Evolutionary conservation across 2,888 invertebrate genomes (phyloP).

Genomic region (Homarus gammarus): DNA sequence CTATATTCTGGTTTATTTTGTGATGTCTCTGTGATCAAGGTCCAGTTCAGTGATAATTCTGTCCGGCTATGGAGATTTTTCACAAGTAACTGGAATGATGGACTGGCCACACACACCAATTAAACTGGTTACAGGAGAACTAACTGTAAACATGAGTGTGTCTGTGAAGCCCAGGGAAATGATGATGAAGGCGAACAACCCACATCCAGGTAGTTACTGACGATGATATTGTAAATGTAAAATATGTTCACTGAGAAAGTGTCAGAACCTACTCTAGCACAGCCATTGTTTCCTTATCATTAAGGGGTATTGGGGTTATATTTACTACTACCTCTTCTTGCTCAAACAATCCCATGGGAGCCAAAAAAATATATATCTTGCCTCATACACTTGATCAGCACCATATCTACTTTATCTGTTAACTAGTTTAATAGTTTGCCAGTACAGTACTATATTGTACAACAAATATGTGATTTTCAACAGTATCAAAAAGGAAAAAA

Average conservation of each 20-base stretch:
- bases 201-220: neutral
- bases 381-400: neutral
- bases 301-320: neutral
- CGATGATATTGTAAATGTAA: too few relatives aligned
- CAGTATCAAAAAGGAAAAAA: too few relatives aligned
- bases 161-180: too few relatives aligned
- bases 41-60: too few relatives aligned
- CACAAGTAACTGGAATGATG: too few relatives aligned
- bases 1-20: too few relatives aligned
- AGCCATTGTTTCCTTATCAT: slow-evolving; percentile 4
- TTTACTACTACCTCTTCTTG: neutral
- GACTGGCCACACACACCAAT: too few relatives aligned
- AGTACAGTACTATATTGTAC: neutral
- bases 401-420: neutral
- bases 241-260: neutral
- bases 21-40: too few relatives aligned
- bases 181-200: neutral
- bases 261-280: neutral
- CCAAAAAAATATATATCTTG: neutral
- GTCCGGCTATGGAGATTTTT: too few relatives aligned
- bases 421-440: neutral
- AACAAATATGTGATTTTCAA: too few relatives aligned
- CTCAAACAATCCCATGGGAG: neutral
- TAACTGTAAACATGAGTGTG: too few relatives aligned
- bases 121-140: too few relatives aligned